Percentiles rank a stretch among this genome's conserved stretches.
Conservation (phyloP, 2,113 vertebrate genomes). For the Hucho hucho region DNA sequence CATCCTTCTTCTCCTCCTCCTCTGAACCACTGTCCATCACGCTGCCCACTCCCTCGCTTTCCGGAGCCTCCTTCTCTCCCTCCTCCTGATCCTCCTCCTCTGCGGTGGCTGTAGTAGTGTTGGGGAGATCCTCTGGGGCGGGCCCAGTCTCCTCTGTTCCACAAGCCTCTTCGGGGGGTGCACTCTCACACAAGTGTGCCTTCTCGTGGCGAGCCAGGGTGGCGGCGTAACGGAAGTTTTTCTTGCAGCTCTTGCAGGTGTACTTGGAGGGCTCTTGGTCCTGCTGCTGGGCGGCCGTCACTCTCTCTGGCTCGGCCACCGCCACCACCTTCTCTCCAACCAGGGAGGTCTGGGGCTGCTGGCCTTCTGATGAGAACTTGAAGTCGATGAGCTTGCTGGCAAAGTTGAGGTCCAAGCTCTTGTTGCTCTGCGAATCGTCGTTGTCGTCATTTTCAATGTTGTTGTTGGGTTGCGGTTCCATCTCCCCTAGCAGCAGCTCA, state of each 20-base stretch:
- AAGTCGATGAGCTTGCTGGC: slow-evolving; percentile 94
- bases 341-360: slow-evolving; percentile 32
- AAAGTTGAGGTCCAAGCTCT: slow-evolving; percentile 93
- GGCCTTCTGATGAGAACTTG: slow-evolving; percentile 74
- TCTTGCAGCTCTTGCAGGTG: slow-evolving; percentile 83
- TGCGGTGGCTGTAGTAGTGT: not conserved
- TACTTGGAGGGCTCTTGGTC: slow-evolving; percentile 70
- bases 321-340: slow-evolving; percentile 12
- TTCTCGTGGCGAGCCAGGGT: slow-evolving; percentile 91
- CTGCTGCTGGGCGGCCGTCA: slow-evolving; percentile 66
- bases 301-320: slow-evolving; percentile 21
- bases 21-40: slow-evolving; percentile 78
- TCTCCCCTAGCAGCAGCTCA: not conserved
- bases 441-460: slow-evolving; percentile 31
- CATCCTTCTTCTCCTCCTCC: slow-evolving; percentile 77
- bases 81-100: slow-evolving; percentile 54
- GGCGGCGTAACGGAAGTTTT: slow-evolving; percentile 91
- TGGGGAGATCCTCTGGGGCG: slow-evolving; percentile 28
- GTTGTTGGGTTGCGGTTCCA: slow-evolving; percentile 1
- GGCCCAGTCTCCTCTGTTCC: slow-evolving; percentile 48
- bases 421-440: slow-evolving; percentile 91
- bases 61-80: slow-evolving; percentile 62
- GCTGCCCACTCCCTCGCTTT: slow-evolving; percentile 71
- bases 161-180: no score
- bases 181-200: slow-evolving; percentile 78